phyloP scores from a whole-genome alignment of 2,113 vertebrate genomes.

The Okapia johnstoni region DNA sequence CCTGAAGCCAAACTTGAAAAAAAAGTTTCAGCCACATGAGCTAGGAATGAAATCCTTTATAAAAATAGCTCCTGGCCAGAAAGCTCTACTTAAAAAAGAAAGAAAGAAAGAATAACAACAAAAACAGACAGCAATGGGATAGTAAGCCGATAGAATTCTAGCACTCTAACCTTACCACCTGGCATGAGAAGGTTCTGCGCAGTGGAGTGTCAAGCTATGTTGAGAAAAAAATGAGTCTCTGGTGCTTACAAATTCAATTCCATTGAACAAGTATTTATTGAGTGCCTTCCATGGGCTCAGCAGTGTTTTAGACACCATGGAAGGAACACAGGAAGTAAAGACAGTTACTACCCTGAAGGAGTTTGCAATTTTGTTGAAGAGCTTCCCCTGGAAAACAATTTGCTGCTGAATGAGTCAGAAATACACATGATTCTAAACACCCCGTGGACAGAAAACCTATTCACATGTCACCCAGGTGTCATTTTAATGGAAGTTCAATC shows the following conservation, averaged over 20 bases:
- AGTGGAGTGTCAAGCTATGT: background rate
- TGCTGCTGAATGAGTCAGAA: background rate
- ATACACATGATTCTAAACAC: background rate
- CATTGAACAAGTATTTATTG: background rate
- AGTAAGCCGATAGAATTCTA: background rate
- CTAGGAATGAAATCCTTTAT: background rate
- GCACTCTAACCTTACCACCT: background rate
- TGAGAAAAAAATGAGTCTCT: background rate
- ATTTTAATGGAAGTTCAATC: background rate
- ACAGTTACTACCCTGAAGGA: background rate
- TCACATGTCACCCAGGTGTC: background rate
- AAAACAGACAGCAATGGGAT: background rate
- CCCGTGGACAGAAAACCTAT: background rate
- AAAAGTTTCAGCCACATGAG: background rate
- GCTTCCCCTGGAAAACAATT: background rate
- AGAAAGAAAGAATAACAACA: rapidly evolving
- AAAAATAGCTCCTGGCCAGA: background rate
- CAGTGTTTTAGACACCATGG: background rate
- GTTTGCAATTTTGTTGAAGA: background rate
- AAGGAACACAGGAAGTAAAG: background rate
- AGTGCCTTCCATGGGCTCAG: background rate
- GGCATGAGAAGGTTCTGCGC: background rate
- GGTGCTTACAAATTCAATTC: background rate
- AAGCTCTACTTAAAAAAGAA: background rate
- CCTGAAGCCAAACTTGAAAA: conserved; percentile 9